Conservation (phyloP, 2,888 invertebrate species). For the Cinara cedri region DNA sequence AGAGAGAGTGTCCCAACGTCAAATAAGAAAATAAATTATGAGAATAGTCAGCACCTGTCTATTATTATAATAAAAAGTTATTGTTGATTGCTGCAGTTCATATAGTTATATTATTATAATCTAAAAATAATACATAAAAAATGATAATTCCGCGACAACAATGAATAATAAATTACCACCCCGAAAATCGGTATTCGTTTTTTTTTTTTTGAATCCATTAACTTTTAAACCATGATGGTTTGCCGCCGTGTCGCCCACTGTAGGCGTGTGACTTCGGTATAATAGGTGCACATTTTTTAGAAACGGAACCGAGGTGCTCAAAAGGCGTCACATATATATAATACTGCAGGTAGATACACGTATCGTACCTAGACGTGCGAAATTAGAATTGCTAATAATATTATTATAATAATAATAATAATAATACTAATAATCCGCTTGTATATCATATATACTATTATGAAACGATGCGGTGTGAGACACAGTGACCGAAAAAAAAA, state of each 20-base stretch:
- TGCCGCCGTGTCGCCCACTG: slow-evolving; percentile 1
- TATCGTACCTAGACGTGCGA: neutral
- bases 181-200: neutral
- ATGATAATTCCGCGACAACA: neutral
- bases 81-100: neutral
- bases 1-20: no score
- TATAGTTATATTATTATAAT: no score
- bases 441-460: neutral
- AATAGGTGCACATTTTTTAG: slow-evolving; percentile 2
- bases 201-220: neutral
- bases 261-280: slow-evolving; percentile 1
- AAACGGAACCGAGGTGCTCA: slow-evolving; percentile 18
- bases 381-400: slow-evolving; percentile 53
- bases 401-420: slow-evolving; percentile 28
- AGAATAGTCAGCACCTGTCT: neutral
- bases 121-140: neutral
- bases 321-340: neutral
- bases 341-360: neutral
- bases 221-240: neutral
- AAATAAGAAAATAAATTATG: neutral
- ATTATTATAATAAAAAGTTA: neutral
- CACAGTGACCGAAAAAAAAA: slow-evolving; percentile 43
- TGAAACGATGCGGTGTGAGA: neutral
- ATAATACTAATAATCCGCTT: neutral
- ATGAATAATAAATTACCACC: neutral